Base-by-base conservation (phyloP, 1,140 invertebrate genomes). In the Drosophila carrolli region DNA sequence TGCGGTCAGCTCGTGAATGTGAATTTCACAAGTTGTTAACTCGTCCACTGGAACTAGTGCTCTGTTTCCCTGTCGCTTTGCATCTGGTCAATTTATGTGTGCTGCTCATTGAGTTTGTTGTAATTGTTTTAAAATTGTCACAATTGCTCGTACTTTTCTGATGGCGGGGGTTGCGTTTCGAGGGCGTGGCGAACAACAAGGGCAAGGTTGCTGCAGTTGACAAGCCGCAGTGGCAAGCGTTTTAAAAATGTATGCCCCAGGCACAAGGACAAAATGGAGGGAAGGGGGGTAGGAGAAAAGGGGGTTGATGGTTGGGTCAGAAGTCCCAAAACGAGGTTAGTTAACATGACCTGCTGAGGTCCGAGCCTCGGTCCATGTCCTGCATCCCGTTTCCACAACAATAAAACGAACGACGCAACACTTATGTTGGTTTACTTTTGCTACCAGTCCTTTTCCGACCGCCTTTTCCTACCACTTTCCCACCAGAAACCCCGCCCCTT, bases 141-240 rank as follows among this genome's bases (percentile, higher is more conserved):
- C 38, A 65, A 48, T 61, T 68, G 40, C 51, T 54, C 68, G 29
- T 35, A n/a, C 67, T 27, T 50, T 60, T 23, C 4, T 27, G 27
- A n/a, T 11, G 5, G 23, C 23, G 23, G 23, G 23, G 23, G 23
- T 23, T 23, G 23, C 6, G 13, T 47, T 47, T 47, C 5, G 48
- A 48, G 40, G 80, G 78, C 58, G 57, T 65, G 66, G 62, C 70
- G 68, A 65, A 71, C 72, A 84, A 77, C 84, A 88, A 88, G 83
- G 83, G 86, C 80, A 88, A 88, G 83, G 83, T 83, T 88, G 76
- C 84, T 88, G 83, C 82, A 82, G 78, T 78, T 75, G 75, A 82
- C 78, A 86, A 82, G 75, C 75, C 70, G 78, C 78, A 82, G 66
- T 50, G 59, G 9, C 40, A 63, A 62, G 41, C 48, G 43, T 81